Base-by-base conservation (phyloP, 2,888 invertebrate species). In the Ochropleura leucogaster region DNA sequence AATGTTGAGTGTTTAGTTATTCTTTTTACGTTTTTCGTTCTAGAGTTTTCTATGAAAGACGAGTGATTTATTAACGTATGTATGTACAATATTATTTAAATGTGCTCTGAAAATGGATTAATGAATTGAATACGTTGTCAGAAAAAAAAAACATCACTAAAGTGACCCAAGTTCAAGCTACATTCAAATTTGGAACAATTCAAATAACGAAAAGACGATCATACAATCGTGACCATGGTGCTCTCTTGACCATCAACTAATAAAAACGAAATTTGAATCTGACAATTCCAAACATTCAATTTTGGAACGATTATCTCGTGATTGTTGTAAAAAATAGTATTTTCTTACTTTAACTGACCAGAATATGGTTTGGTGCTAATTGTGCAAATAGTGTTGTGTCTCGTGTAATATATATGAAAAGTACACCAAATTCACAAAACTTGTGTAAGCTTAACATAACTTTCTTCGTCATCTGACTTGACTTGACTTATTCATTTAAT, bases 1-100 rank as follows among this genome's bases (percentile, higher is more conserved):
- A 66, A 55, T 55, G 16, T 44, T 55, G 8, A 55, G 42, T 40
- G 16, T 65, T 62, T 30, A 55, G 16, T 64, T 68, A 77, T 64
- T 69, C 18, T 69, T 77, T 68, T 46, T 46, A 49, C 14, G 7
- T 6, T 40, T 65, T 5, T 51, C 9, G 7, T 53, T 71, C n/a
- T 16, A 55, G 18, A 18, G 3, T n/a, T 62, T 60, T 69, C 0
- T n/a, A 7, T 2, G 18, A 8, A n/a, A 7, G 14, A 66, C 42
- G 51, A 59, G 70, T 2, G 10, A n/a, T 10, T n/a, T 44, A 18
- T 6, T 60, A 9, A 18, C 14, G 49, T 59, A 14, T 6, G 9
- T 46, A 14, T 3, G 3, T n/a, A 14, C 7, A 18, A 44, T 44
- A 30, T 59, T 68, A 46, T 30, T 60, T 59, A 44, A 44, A 68